phyloP scores from a whole-genome alignment of 1,140 invertebrate species.

The Hyles euphorbiae region DNA sequence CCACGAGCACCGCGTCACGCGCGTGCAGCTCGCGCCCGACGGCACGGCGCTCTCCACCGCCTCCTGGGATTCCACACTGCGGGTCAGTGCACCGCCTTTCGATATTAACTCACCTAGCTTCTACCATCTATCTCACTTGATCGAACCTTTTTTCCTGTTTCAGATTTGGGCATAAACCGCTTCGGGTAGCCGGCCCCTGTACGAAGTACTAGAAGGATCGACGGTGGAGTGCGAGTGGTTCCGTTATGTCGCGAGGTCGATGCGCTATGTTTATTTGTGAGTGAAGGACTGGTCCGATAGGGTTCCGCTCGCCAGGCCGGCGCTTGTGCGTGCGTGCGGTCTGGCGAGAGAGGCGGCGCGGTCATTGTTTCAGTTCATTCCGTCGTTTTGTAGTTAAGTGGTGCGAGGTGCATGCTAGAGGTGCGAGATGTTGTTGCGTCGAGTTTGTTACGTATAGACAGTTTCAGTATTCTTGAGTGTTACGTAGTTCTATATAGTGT shows the following conservation, averaged over 20 bases:
- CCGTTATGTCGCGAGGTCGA: too few species aligned
- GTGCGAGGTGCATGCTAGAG: not conserved
- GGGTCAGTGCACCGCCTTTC: slow-evolving; percentile 77
- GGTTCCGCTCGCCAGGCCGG: too few species aligned
- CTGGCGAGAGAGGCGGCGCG: not conserved
- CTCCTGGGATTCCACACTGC: slow-evolving; percentile 97
- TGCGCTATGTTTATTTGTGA: too few species aligned
- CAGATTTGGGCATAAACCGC: slow-evolving; percentile 29
- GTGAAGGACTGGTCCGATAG: too few species aligned
- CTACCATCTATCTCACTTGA: too few species aligned
- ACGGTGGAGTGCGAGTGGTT: too few species aligned
- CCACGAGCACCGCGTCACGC: slow-evolving; percentile 98
- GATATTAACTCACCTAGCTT: too few species aligned
- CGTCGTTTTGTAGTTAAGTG: slow-evolving; percentile 2
- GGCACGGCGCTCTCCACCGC: slow-evolving; percentile 98
- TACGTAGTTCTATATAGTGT: slow-evolving; percentile 1
- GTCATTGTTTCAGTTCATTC: slow-evolving; percentile 2
- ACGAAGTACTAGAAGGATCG: not conserved
- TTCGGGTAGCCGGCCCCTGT: not conserved
- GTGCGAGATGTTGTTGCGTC: not conserved
- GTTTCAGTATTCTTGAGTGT: slow-evolving; percentile 4
- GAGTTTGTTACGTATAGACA: slow-evolving; percentile 3
- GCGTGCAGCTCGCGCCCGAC: slow-evolving; percentile 96
- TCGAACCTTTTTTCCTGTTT: slow-evolving; percentile 10
- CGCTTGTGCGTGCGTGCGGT: not conserved